Evolutionary conservation across 2,797 vertebrate species (phyloP).

Genomic region (Pseudocheirus occidentalis): DNA sequence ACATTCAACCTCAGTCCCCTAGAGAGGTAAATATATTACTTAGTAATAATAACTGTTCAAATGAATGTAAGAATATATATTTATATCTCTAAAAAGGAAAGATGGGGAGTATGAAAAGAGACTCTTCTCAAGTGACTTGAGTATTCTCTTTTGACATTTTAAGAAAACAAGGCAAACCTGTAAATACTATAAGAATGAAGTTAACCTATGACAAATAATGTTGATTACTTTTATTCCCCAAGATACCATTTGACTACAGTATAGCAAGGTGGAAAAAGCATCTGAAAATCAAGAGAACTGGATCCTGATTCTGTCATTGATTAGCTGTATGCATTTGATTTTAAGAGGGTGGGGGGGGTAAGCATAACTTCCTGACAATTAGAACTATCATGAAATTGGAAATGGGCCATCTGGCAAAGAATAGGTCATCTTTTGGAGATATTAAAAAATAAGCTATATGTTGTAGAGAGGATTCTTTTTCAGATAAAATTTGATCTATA

Average conservation of each 20-base stretch:
- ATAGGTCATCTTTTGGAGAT: background rate
- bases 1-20: constrained; percentile 90
- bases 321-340: background rate
- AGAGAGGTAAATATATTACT: constrained; percentile 85
- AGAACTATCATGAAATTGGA: background rate
- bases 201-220: background rate
- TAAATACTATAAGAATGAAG: background rate
- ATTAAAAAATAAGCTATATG: background rate
- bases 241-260: background rate
- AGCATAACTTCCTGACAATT: background rate
- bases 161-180: background rate
- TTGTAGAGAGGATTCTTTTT: background rate
- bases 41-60: background rate
- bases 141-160: background rate
- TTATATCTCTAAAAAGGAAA: background rate
- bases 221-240: background rate
- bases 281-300: background rate
- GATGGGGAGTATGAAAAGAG: background rate
- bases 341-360: background rate
- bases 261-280: background rate
- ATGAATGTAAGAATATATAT: fast-evolving
- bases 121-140: background rate
- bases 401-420: background rate
- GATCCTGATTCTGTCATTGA: background rate
- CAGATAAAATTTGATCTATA: background rate